phyloP scores from a whole-genome alignment of 1,140 invertebrate species.

The Saccostrea echinata region DNA sequence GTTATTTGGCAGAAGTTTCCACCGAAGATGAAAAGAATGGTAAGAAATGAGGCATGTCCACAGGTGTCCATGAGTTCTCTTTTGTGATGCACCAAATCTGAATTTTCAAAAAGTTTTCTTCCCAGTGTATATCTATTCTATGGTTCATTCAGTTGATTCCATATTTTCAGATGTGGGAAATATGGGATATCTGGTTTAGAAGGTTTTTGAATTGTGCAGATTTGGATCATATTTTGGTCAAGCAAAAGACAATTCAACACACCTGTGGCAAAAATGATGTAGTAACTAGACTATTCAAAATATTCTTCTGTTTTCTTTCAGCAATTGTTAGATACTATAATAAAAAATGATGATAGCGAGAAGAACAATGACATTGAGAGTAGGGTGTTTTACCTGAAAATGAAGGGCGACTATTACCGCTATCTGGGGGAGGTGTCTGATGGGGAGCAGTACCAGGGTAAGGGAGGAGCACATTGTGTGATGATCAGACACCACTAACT shows the following conservation, averaged over 20 bases:
- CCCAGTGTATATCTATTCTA: neutral
- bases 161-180: no score
- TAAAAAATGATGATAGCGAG: conserved; percentile 47
- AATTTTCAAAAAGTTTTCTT: neutral
- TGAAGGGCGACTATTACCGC: conserved; percentile 99
- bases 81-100: neutral
- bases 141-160: no score
- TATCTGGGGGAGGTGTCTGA: conserved; percentile 98
- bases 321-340: conserved; percentile 35
- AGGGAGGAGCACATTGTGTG: conserved; percentile 35
- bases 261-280: conserved; percentile 9
- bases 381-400: conserved; percentile 99
- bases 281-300: neutral
- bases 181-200: neutral
- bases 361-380: conserved; percentile 85
- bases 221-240: neutral
- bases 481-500: conserved; percentile 33
- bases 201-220: neutral
- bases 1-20: conserved; percentile 99
- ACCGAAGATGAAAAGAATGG: conserved; percentile 95
- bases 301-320: conserved; percentile 32
- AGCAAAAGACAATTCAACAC: conserved; percentile 18
- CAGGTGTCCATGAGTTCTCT: neutral
- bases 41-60: conserved; percentile 30
- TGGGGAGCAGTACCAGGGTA: conserved; percentile 94